Evolutionary conservation across 2,888 invertebrate genomes (phyloP), one percentile per base, ranked within the genome.

Genomic region (Epirrhoe alternata): DNA sequence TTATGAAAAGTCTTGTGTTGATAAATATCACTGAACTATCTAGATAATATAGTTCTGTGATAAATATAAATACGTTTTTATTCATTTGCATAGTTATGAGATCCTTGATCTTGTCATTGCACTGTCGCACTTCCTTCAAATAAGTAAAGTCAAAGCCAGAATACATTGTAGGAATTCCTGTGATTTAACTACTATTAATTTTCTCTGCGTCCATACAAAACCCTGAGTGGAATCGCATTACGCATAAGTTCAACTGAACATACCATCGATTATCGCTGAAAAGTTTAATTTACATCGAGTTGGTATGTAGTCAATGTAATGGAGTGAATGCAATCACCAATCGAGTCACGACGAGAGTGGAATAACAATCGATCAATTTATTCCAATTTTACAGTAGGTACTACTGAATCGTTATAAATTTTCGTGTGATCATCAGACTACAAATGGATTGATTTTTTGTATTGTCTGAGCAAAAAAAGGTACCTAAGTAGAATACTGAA

Each of bases 221-320:
- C 12, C 38, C 5, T 42, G 38, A 12, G 5, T 12, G 38, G 12
- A 42, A 42, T 42, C 12, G 1, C 4, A 42, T 12, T 42, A 42
- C 12, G 47, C 16, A 14, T 1, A 38, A 42, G 42, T 45, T 14
- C n/a, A 14, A 47, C 16, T 14, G 14, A 6, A 16, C 16, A 16
- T 47, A 0, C 47, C 14, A 47, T 47, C 47, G 47, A 47, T 12
- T 47, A 16, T 47, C 47, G 47, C 16, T 47, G 47, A 47, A 47
- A 47, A 47, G 47, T 47, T 47, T 47, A 47, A 47, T 47, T 47
- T 47, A 45, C 14, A 42, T 12, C 38, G 47, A 47, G 47, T 47
- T 14, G 6, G 47, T 42, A 42, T 42, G 38, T 12, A 42, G 47
- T 47, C 14, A 47, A 45, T 14, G 47, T 47, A 47, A 47, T 47